Evolutionary conservation across 2,113 vertebrate species (phyloP), one percentile per base, ranked within the genome.

Genomic region (Nerophis ophidion): DNA sequence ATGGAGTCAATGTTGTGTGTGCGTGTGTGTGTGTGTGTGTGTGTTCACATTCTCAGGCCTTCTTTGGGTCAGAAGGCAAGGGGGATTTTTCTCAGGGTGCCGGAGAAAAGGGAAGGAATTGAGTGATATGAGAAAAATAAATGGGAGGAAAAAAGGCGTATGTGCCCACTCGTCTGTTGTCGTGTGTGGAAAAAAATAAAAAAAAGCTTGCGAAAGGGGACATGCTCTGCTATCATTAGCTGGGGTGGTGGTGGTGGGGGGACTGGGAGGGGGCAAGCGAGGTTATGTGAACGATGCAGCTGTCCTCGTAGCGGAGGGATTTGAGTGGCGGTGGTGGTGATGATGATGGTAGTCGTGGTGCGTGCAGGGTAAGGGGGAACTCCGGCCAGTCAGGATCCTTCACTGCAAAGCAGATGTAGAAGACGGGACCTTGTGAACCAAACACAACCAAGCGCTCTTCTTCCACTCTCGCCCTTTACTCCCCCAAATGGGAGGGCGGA

Each of bases 251-350:
- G 47, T 60, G 60, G 61, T 33, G 54, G 67, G 58, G 26, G 70
- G 60, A 51, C 65, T 52, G 58, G 81, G 78, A 72, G 85, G 89
- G 85, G 85, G 88, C 87, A 89, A 83, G 81, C 82, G 89, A 91
- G 91, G 90, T 89, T 88, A 91, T 84, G 79, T 89, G 90, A 93
- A 90, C 84, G 84, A 89, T 92, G 91, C 87, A 89, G 83, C 73
- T 92, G 86, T 72, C 83, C 70, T 63, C 66, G 87, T 85, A 87
- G 90, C 87, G 65, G 79, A 91, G 91, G 88, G 90, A 92, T 91
- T 93, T 93, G 89, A 70, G 79, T 72, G 65, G 49, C 45, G 60
- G 50, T 38, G 48, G 14, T 42, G 16, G 34, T 36, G 57, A 59
- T 48, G 46, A 35, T 47, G 50, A 49, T 36, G 59, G 62, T 6